Evolutionary conservation across 2,113 vertebrate species (phyloP).

Genomic region (Turnix velox): DNA sequence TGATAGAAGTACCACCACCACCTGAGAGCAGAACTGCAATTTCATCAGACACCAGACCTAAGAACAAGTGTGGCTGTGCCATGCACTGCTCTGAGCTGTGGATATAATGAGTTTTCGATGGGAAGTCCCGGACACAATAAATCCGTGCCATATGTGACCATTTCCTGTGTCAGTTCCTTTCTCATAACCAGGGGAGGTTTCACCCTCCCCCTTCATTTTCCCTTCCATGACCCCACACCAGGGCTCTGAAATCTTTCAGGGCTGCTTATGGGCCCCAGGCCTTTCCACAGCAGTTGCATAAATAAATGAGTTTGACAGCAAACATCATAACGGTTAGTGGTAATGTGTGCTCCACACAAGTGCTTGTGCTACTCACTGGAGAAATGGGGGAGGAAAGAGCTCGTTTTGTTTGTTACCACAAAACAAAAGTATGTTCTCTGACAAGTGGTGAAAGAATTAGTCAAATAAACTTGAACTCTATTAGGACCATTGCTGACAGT

Average conservation of each 20-base stretch:
- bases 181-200: slow-evolving; percentile 80
- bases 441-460: slow-evolving; percentile 81
- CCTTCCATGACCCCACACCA: slow-evolving; percentile 84
- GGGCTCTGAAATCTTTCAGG: slow-evolving; percentile 85
- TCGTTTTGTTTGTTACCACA: slow-evolving; percentile 68
- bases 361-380: slow-evolving; percentile 69
- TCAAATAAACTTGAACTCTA: slow-evolving; percentile 77
- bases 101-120: slow-evolving; percentile 87
- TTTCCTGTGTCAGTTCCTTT: slow-evolving; percentile 92
- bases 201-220: slow-evolving; percentile 51
- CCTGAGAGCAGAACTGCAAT: slow-evolving; percentile 52
- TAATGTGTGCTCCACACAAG: slow-evolving; percentile 78
- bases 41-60: slow-evolving; percentile 69
- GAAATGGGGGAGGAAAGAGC: slow-evolving; percentile 68
- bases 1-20: slow-evolving; percentile 52
- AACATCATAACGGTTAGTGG: slow-evolving; percentile 83
- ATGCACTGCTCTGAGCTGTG: slow-evolving; percentile 67
- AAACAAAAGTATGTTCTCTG: slow-evolving; percentile 74
- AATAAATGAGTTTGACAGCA: slow-evolving; percentile 90
- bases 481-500: slow-evolving; percentile 48
- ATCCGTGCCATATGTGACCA: slow-evolving; percentile 91
- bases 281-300: slow-evolving; percentile 80
- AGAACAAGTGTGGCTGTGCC: slow-evolving; percentile 68
- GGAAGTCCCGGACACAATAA: slow-evolving; percentile 87
- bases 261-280: slow-evolving; percentile 77